Percentiles rank a stretch among this genome's conserved stretches.
phyloP scores from a whole-genome alignment of 2,797 vertebrate genomes.

The Parauchenoglanis ngamensis region DNA sequence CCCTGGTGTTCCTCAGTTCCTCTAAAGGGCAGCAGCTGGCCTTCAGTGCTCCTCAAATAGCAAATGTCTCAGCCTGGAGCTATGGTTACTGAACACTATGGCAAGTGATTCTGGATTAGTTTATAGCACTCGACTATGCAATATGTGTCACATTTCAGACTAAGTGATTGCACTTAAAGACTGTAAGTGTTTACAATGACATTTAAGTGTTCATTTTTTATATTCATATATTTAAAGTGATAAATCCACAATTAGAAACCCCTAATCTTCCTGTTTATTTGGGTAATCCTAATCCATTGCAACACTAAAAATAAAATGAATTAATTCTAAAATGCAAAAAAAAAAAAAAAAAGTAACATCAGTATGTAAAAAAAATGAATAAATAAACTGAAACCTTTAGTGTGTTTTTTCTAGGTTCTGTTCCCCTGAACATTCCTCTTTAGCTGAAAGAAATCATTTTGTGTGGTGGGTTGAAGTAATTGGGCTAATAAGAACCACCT shows the following conservation, averaged over 20 bases:
- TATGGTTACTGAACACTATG: constrained; percentile 23
- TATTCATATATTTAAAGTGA: neutral
- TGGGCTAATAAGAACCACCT: constrained; percentile 72
- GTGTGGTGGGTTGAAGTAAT: constrained; percentile 63
- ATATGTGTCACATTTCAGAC: neutral
- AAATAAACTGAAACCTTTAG: constrained; percentile 33
- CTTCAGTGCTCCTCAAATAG: constrained; percentile 41
- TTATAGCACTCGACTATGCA: neutral
- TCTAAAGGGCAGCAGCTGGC: constrained; percentile 49
- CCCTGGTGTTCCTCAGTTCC: constrained; percentile 35
- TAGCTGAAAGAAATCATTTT: constrained; percentile 45
- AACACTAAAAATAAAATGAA: neutral
- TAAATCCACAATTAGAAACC: neutral
- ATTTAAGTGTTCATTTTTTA: neutral
- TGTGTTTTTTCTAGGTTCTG: constrained; percentile 25
- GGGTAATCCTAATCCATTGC: neutral
- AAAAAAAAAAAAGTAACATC: neutral
- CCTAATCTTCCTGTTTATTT: neutral
- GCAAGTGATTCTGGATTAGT: constrained; percentile 5
- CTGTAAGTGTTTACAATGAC: neutral
- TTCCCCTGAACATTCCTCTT: constrained; percentile 45
- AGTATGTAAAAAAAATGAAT: constrained; percentile 6
- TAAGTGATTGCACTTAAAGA: neutral
- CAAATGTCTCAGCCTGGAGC: constrained; percentile 22
- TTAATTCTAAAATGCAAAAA: neutral